These are phyloP conservation scores for Lepidochrysops patricia DNA, from an alignment of 2,888 invertebrate genomes.

Conservation along the genomic window DNA sequence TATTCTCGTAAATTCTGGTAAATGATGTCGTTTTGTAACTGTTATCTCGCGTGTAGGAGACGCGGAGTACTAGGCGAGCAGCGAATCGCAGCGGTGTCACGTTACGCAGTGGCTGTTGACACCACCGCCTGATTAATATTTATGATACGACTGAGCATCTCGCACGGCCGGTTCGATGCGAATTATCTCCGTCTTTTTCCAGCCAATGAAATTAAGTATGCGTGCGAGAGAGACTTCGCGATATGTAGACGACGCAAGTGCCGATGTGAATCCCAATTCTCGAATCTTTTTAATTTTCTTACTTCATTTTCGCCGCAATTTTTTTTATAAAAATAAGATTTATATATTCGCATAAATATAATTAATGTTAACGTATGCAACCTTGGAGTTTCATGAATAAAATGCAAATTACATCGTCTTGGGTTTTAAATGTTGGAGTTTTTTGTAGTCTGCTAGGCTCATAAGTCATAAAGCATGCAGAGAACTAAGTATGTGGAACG, in stretches of 20 bases:
- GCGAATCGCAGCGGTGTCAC: slow-evolving; percentile 67
- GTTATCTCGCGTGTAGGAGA: slow-evolving; percentile 39
- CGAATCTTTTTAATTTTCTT: slow-evolving; percentile 61
- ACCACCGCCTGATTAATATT: slow-evolving; percentile 75
- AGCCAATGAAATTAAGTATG: slow-evolving; percentile 34
- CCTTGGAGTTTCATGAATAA: slow-evolving; percentile 4
- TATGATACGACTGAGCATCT: slow-evolving; percentile 74
- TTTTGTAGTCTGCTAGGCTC: slow-evolving; percentile 5
- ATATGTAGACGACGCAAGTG: slow-evolving; percentile 53
- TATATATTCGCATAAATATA: slow-evolving; percentile 13
- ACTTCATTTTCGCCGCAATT: slow-evolving; percentile 38
- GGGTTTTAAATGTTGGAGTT: slow-evolving; percentile 6
- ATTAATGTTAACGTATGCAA: slow-evolving; percentile 9
- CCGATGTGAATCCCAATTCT: slow-evolving; percentile 70
- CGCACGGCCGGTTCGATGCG: slow-evolving; percentile 72
- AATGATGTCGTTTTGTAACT: not conserved
- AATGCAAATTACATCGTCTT: not conserved
- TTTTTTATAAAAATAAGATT: slow-evolving; percentile 27
- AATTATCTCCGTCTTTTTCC: slow-evolving; percentile 58
- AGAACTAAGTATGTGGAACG: slow-evolving; percentile 48
- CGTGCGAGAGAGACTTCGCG: slow-evolving; percentile 42
- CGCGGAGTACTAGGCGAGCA: slow-evolving; percentile 61
- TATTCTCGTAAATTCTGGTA: not conserved
- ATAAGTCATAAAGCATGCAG: not conserved
- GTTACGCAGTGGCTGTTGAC: slow-evolving; percentile 75